Base-by-base conservation (phyloP, 2,797 vertebrate species). In the Diceros bicornis region DNA sequence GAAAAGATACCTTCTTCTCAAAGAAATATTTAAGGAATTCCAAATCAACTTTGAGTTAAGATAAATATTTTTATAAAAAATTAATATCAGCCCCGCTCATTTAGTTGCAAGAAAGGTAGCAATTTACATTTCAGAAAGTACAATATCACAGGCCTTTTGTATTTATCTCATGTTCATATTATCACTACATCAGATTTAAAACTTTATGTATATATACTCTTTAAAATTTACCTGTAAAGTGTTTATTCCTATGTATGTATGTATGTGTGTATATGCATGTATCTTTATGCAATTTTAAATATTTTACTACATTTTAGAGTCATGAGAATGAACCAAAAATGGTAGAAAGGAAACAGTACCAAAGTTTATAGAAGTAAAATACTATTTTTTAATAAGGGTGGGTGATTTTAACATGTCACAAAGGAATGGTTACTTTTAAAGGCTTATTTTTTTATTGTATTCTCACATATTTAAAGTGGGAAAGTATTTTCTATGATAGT, bases 111-210 rank as follows among this genome's bases (percentile, higher is more conserved):
- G 59, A 61, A 61, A 79, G 64, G 11, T 37, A 75, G n/a, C n/a
- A 57, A 14, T 91, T 91, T 79, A 44, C 29, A 81, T 95, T 92
- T 92, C 66, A 72, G 59, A 91, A 87, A 72, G 57, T 72, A 5
- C 50, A 69, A 0, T 52, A 37, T 81, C 37, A 61, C 34, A 61
- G n/a, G 29, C 23, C 32, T 72, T 81, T 82, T 88, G 5, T 66
- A 59, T 66, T 81, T 8, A 55, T 74, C 27, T 64, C 91, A 66
- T 91, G 23, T 23, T 20, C 34, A 20, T 81, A 57, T 66, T 66
- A 37, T 47, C 29, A 81, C 25, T 90, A 21, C 18, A 64, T 87
- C 23, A 37, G 75, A 88, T 75, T 59, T 75, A 55, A 82, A 88
- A 37, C 37, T 64, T 79, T 62, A 34, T 91, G 41, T 34, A n/a